Percentiles rank a stretch among this genome's conserved stretches.
Evolutionary conservation across 2,113 vertebrate species (phyloP).

Genomic region (Neogale vison): DNA sequence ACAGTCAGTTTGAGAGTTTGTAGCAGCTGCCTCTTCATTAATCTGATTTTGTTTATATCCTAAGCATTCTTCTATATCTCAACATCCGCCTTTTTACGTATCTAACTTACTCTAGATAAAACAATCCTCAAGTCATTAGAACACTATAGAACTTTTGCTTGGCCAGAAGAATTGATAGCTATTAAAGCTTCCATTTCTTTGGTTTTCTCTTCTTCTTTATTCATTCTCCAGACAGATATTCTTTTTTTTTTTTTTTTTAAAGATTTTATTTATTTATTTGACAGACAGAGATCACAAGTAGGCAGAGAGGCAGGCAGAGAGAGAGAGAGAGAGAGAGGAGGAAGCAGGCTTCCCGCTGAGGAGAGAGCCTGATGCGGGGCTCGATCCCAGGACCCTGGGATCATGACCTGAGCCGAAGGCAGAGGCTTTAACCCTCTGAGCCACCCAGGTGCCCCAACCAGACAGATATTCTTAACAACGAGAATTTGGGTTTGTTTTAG

Average conservation of each 20-base stretch:
- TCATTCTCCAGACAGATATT: background rate
- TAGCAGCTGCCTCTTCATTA: background rate
- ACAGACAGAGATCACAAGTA: no score
- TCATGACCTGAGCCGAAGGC: no score
- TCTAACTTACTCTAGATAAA: conserved; percentile 17
- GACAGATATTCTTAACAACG: background rate
- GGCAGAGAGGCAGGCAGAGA: no score
- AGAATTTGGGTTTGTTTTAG: background rate
- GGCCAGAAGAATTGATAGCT: background rate
- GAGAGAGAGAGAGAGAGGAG: no score
- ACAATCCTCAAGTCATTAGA: background rate
- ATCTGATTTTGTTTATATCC: background rate
- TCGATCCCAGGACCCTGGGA: no score
- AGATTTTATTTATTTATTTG: no score
- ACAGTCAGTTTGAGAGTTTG: background rate
- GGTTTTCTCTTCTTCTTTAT: background rate
- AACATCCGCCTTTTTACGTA: background rate
- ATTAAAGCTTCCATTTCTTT: conserved; percentile 15
- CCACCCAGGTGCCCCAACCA: no score
- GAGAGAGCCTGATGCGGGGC: no score
- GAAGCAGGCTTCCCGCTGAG: no score
- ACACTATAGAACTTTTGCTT: background rate
- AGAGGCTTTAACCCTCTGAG: no score
- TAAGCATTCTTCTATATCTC: background rate
- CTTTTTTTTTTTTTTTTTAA: no score